Percentiles rank a stretch among this genome's conserved stretches.
These are phyloP conservation scores for Poicephalus meyeri DNA, from an alignment of 2,113 vertebrate genomes.

Conservation along the genomic window DNA sequence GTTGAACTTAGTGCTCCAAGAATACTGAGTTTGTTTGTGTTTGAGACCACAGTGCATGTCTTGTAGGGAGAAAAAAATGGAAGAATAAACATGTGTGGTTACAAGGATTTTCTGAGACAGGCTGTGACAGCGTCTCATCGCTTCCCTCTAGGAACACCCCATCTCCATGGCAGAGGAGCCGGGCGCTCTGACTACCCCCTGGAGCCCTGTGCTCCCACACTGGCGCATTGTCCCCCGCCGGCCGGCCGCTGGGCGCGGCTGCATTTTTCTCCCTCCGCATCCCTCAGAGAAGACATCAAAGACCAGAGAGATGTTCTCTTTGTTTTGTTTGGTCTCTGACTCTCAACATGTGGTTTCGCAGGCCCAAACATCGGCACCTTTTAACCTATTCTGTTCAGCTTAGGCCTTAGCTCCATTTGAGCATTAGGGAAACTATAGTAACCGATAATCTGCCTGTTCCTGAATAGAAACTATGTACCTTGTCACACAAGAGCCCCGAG, in stretches of 20 bases:
- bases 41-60: accelerated
- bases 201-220: conserved; percentile 57
- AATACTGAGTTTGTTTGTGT: not conserved
- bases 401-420: conserved; percentile 94
- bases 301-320: conserved; percentile 86
- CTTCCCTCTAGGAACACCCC: not conserved
- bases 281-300: conserved; percentile 97
- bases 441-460: conserved; percentile 96
- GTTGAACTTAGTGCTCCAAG: not conserved
- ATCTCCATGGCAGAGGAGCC: not conserved
- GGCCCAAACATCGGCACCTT: conserved; percentile 98
- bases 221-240: conserved; percentile 71
- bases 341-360: conserved; percentile 98
- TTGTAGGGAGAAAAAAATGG: accelerated
- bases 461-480: conserved; percentile 99
- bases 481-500: conserved; percentile 92
- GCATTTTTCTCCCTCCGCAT: conserved; percentile 78
- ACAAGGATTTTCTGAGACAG: accelerated
- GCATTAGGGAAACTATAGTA: conserved; percentile 99
- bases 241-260: conserved; percentile 37
- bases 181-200: not conserved
- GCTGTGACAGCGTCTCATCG: accelerated
- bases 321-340: conserved; percentile 92
- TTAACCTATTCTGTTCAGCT: conserved; percentile 99
- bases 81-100: accelerated